Conservation (phyloP, 2,113 vertebrate genomes). For the Dasyornis broadbenti region DNA sequence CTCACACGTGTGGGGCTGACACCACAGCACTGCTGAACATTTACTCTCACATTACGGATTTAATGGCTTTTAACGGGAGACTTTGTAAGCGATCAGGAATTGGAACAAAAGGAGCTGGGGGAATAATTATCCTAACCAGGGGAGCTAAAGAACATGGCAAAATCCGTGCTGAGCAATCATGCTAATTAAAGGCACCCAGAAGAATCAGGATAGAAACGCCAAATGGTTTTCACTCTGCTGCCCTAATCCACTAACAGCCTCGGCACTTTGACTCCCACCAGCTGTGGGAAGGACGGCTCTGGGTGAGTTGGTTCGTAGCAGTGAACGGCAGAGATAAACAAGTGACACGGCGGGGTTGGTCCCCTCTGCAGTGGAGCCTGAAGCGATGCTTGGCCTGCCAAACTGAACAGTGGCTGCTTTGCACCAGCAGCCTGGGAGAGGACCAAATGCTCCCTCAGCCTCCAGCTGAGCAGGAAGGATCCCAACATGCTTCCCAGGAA, state of each 20-base stretch:
- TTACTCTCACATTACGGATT: constrained; percentile 35
- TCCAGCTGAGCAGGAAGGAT: neutral
- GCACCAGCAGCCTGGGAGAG: neutral
- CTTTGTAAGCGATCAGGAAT: constrained; percentile 63
- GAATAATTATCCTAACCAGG: constrained; percentile 56
- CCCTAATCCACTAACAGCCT: constrained; percentile 53
- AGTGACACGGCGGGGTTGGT: neutral
- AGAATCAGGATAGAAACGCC: constrained; percentile 59
- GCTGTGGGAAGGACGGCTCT: neutral
- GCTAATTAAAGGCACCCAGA: constrained; percentile 72
- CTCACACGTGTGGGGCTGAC: neutral
- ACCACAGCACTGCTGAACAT: neutral
- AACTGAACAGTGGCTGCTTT: neutral
- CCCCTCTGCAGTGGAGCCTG: neutral
- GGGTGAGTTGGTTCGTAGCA: neutral
- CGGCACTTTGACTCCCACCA: constrained; percentile 31
- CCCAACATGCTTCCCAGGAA: neutral
- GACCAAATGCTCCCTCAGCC: neutral
- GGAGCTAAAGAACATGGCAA: constrained; percentile 28
- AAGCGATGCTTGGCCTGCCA: neutral
- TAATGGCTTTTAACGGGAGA: constrained; percentile 66
- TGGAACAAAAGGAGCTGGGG: constrained; percentile 54
- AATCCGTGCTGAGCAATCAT: constrained; percentile 32
- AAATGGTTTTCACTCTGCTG: constrained; percentile 63
- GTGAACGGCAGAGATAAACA: neutral